Percentiles rank a stretch among this genome's conserved stretches.
Conservation (phyloP, 1,140 invertebrate species). For the Rhopalosiphum maidis region DNA sequence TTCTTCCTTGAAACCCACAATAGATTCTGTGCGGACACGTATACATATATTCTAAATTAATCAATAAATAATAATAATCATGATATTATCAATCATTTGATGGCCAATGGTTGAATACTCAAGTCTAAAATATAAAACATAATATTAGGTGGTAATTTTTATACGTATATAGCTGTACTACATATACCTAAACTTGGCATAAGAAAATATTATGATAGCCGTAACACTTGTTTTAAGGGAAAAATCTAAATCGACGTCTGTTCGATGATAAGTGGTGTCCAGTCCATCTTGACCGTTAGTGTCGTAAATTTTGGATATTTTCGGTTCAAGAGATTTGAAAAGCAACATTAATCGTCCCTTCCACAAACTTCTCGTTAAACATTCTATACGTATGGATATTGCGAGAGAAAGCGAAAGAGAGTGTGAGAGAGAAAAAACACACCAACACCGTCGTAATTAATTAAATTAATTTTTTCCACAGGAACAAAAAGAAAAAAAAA, state of each 20-base stretch:
- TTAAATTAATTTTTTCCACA: slow-evolving; percentile 56
- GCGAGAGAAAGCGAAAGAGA: neutral
- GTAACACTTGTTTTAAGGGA: neutral
- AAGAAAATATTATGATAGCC: neutral
- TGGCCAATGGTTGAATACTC: neutral
- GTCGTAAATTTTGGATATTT: slow-evolving; percentile 40
- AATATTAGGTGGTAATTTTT: neutral
- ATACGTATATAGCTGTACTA: neutral
- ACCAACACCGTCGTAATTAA: slow-evolving; percentile 50
- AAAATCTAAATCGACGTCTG: neutral
- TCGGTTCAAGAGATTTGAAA: slow-evolving; percentile 51
- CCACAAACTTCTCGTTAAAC: neutral
- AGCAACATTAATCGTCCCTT: slow-evolving; percentile 48
- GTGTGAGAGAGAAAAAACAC: neutral
- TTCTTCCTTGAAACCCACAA: too few relatives aligned
- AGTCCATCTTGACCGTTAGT: neutral
- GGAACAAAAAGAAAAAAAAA: slow-evolving; percentile 53
- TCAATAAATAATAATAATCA: too few relatives aligned
- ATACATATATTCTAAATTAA: too few relatives aligned
- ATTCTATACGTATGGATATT: neutral
- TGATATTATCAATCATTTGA: neutral
- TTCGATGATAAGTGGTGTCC: neutral
- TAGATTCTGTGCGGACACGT: too few relatives aligned
- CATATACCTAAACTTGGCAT: too few relatives aligned
- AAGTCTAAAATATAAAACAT: neutral